Evolutionary conservation across 1,140 invertebrate genomes (phyloP), one percentile per base, ranked within the genome.

Genomic region (Drosophila pandora): DNA sequence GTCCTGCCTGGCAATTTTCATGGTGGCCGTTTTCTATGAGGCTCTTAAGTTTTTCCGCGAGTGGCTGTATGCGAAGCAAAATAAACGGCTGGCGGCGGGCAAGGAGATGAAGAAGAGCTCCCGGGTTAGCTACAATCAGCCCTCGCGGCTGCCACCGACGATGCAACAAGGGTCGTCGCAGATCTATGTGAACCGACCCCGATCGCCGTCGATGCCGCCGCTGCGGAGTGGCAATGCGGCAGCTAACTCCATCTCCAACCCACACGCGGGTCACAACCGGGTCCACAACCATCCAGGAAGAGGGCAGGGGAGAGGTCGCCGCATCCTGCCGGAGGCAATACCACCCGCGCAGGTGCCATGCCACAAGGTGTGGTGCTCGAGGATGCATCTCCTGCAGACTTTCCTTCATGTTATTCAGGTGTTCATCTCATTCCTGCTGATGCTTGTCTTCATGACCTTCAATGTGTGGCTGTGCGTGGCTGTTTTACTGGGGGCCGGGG

Each of bases 361-460:
- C 17, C 21, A n/a, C 0, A n/a, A 13, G 21, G 34, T 23, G n/a
- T 64, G 8, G 9, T 64, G 21, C 1, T 41, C 59, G 6, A 21
- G 30, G 13, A 47, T 67, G 73, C 97, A 99, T 90, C 90, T 95
- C 5, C 92, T 95, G 30, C 98, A 99, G 92, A 98, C 98, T 2
- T 70, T 95, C 1, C 93, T 99, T 1, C 97, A 99, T 91, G 94
- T 98, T 72, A 57, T 99, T 0, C 98, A 99, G 92, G 95, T 99
- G 30, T 94, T 96, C 2, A 92, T 98, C 32, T 97, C 97, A 8
- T 99, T 97, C 96, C 12, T 98, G 78, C 94, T 99, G 21, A 99
- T 99, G 98, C 93, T 99, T 92, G 96, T 99, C 59, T 99, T 99
- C 93, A 99, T 99, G 98, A 99, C 97, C 0, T 99, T 98, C 48